Evolutionary conservation across 1,140 invertebrate species (phyloP).

Genomic region (Rhynchophorus ferrugineus): DNA sequence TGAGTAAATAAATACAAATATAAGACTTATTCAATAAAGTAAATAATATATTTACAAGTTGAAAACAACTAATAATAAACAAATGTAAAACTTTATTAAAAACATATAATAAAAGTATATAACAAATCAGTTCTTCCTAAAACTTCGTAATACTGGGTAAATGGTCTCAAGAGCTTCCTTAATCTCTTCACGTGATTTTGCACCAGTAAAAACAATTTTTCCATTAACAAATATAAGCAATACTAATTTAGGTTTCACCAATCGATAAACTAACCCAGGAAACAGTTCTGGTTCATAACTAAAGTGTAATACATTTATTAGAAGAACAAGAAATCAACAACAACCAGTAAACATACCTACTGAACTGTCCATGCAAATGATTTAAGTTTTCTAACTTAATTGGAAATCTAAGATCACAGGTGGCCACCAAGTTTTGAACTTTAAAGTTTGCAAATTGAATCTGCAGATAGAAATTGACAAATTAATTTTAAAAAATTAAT

Average conservation of each 20-base stretch:
- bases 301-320: conserved; percentile 60
- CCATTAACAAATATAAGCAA: conserved; percentile 97
- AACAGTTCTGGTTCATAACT: conserved; percentile 93
- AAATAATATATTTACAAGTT: too few relatives aligned
- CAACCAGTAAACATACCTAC: conserved; percentile 50
- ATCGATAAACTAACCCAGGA: conserved; percentile 97
- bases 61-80: too few relatives aligned
- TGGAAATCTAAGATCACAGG: conserved; percentile 95
- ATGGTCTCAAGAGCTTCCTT: conserved; percentile 99
- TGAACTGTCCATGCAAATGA: conserved; percentile 91
- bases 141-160: conserved; percentile 98
- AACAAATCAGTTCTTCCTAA: too few relatives aligned
- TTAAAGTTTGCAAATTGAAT: conserved; percentile 96
- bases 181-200: conserved; percentile 95
- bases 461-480: too few relatives aligned
- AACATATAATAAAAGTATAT: too few relatives aligned
- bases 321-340: conserved; percentile 1
- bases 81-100: too few relatives aligned
- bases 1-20: too few relatives aligned
- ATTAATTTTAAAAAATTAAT: neutral
- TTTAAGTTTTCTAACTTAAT: conserved; percentile 93
- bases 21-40: too few relatives aligned
- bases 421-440: conserved; percentile 98
- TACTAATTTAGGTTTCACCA: conserved; percentile 98
- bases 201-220: conserved; percentile 97